Evolutionary conservation across 1,140 invertebrate species (phyloP), one percentile per base, ranked within the genome.

Genomic region (Zaprionus kolodkinae): DNA sequence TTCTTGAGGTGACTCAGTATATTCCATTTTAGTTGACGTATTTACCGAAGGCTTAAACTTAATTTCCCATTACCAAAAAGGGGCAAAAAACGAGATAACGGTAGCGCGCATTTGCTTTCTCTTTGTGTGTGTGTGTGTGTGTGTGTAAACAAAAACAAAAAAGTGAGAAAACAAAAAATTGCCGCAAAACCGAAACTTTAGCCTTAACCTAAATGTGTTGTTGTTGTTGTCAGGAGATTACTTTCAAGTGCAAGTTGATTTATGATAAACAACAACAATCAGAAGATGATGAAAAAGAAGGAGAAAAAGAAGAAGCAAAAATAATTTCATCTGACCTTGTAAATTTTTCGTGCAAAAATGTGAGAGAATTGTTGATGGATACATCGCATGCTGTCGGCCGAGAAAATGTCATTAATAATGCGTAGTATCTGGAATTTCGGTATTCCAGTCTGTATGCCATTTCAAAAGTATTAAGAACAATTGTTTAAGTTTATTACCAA

Each of bases 131-230:
- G 33, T 36, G 27, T 30, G 27, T 25, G 17, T 21, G 27, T 30
- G 27, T 25, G 17, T 45, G 40, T 45, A n/a, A 67, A 43, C 57
- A 52, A 66, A 52, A 43, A 21, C n/a, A 57, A 30, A n/a, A 45
- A 54, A 62, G 21, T 48, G 21, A 30, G 21, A 66, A 45, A 64
- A 72, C 60, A 62, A 45, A 71, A 74, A 72, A 61, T 76, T 43
- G 45, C 36, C 45, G 15, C 52, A 65, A 57, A 70, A 35, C 65
- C 55, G 63, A 72, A 81, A 69, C 69, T 68, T 81, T 79, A 88
- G 72, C 77, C 83, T 84, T 84, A 88, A 87, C 83, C 83, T 68
- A 87, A 83, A 88, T 84, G 55, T 74, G 62, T 54, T 69, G 61
- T 50, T 60, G 56, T 66, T 72, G 50, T 74, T 74, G 74, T 62